Evolutionary conservation across 1,140 invertebrate species (phyloP).

Genomic region (Maconellicoccus hirsutus): DNA sequence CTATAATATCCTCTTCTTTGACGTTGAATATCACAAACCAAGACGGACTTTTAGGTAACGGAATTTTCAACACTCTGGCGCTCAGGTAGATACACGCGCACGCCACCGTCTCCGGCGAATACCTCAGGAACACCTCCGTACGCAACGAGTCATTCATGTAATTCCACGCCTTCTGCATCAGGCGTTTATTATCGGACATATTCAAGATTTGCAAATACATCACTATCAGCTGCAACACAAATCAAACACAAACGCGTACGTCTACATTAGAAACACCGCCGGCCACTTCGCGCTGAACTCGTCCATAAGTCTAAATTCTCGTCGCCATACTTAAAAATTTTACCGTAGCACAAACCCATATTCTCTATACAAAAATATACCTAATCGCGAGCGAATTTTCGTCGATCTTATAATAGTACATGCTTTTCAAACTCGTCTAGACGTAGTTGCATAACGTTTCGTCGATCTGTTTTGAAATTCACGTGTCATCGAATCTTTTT

Average conservation of each 20-base stretch:
- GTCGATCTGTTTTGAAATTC: too few relatives aligned
- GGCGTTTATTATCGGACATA: slow-evolving; percentile 65
- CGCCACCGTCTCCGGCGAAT: slow-evolving; percentile 92
- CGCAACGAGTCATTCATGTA: slow-evolving; percentile 99
- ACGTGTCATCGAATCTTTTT: too few relatives aligned
- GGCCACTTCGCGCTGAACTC: too few relatives aligned
- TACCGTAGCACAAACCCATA: too few relatives aligned
- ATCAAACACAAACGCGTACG: slow-evolving; percentile 24
- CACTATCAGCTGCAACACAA: slow-evolving; percentile 64
- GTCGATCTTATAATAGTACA: too few relatives aligned
- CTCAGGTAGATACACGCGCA: slow-evolving; percentile 96
- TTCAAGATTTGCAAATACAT: slow-evolving; percentile 87
- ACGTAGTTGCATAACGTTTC: too few relatives aligned
- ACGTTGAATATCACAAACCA: slow-evolving; percentile 86
- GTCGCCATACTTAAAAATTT: too few relatives aligned
- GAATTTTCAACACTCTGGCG: slow-evolving; percentile 70
- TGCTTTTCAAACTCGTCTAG: too few relatives aligned
- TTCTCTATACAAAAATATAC: too few relatives aligned
- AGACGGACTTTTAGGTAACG: slow-evolving; percentile 71
- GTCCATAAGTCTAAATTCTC: too few relatives aligned
- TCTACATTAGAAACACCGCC: background rate
- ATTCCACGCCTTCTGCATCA: slow-evolving; percentile 95
- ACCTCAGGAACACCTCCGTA: slow-evolving; percentile 92
- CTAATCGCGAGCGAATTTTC: too few relatives aligned
- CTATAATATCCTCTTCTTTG: slow-evolving; percentile 65